A percentile compares a stretch with the other conserved stretches of the same genome.
phyloP scores from a whole-genome alignment of 2,888 invertebrate genomes.

The Drosophila quasianomalipes region DNA sequence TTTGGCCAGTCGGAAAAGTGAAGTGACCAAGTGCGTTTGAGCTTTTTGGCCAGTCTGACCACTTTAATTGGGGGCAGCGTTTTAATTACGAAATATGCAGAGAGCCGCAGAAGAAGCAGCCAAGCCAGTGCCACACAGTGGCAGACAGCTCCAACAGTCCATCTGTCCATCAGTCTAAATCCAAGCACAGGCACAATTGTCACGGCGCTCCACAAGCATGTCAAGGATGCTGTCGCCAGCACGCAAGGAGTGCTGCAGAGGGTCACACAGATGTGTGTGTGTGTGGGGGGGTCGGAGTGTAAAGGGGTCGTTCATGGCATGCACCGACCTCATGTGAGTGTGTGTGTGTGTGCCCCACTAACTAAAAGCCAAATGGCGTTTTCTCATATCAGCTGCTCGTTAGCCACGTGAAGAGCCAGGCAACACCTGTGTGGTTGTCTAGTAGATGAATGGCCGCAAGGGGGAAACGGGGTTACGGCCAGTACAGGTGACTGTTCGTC shows the following conservation, averaged over 20 bases:
- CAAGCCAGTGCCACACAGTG: slow-evolving; percentile 7
- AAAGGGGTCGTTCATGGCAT: slow-evolving; percentile 28
- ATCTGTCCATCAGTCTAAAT: slow-evolving; percentile 16
- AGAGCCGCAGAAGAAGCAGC: slow-evolving; percentile 6
- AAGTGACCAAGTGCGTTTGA: slow-evolving; percentile 53
- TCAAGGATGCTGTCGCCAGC: slow-evolving; percentile 72
- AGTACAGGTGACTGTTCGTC: slow-evolving; percentile 42
- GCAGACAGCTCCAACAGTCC: slow-evolving; percentile 36
- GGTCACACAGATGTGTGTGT: neutral
- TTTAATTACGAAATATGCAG: slow-evolving; percentile 67
- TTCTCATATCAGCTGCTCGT: slow-evolving; percentile 78
- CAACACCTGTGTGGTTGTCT: slow-evolving; percentile 6
- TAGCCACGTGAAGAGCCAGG: slow-evolving; percentile 56
- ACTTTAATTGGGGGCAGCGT: slow-evolving; percentile 58
- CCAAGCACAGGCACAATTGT: slow-evolving; percentile 63
- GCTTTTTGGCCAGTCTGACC: slow-evolving; percentile 24
- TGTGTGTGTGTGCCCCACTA: slow-evolving; percentile 23
- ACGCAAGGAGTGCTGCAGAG: slow-evolving; percentile 25
- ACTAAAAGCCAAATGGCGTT: slow-evolving; percentile 76
- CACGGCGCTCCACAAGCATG: slow-evolving; percentile 71
- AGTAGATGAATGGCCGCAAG: neutral
- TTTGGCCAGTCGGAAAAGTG: slow-evolving; percentile 29
- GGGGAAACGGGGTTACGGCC: slow-evolving; percentile 9
- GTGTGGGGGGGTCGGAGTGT: neutral
- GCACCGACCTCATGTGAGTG: slow-evolving; percentile 27